phyloP scores from a whole-genome alignment of 2,113 vertebrate genomes.

The Lates calcarifer region DNA sequence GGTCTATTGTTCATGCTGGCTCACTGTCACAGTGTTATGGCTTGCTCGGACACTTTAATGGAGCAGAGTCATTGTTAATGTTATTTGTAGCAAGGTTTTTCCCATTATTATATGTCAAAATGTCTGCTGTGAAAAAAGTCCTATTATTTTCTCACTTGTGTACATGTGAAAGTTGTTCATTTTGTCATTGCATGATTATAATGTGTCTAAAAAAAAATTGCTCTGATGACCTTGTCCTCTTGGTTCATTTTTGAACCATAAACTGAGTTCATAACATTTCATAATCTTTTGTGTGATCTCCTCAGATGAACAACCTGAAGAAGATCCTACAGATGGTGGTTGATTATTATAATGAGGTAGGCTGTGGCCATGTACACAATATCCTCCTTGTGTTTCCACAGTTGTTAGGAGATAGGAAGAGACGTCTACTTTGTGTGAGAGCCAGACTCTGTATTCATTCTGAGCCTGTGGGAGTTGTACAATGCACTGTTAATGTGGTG shows the following conservation, averaged over 20 bases:
- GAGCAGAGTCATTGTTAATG: neutral
- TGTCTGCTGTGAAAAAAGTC: slow-evolving; percentile 5
- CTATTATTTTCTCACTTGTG: neutral
- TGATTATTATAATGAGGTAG: slow-evolving; percentile 97
- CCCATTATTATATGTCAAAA: neutral
- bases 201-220: neutral
- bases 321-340: slow-evolving; percentile 96
- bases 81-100: neutral
- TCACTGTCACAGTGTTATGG: neutral
- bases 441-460: neutral
- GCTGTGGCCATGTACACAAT: neutral
- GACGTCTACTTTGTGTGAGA: neutral
- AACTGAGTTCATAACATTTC: neutral
- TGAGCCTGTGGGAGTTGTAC: neutral
- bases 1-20: neutral
- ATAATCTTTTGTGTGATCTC: slow-evolving; percentile 27
- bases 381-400: neutral
- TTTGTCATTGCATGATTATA: slow-evolving; percentile 1
- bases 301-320: slow-evolving; percentile 96
- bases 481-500: neutral
- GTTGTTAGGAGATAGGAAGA: neutral
- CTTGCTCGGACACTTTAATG: neutral
- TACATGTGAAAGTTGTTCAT: neutral
- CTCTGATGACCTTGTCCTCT: neutral
- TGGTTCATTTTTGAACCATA: neutral